Base-by-base conservation (phyloP, 2,888 invertebrate genomes). In the Trissolcus brochymenae region DNA sequence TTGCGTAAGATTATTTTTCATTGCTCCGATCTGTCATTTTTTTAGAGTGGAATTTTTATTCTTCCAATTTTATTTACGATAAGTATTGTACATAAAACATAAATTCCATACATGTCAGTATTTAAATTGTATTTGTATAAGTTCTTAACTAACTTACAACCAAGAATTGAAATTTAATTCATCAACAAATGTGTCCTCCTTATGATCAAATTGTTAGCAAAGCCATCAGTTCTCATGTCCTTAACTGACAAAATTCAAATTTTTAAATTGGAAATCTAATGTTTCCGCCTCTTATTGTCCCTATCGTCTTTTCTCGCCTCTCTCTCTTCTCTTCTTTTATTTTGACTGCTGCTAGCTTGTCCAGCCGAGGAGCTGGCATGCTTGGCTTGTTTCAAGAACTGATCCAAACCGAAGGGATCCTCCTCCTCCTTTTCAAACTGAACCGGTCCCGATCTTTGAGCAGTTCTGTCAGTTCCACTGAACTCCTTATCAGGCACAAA, bases 401-500 rank as follows among this genome's bases (percentile, higher is more conserved):
- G 96, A 91, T 98, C 98, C 85, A 99, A 91, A 88, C 98, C 99
- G 90, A 99, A 99, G 79, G 98, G 98, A 93, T 99, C 99, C 9
- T 93, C 92, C 7, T 93, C 92, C 78, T 93, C 93, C 81, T 94
- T 94, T 86, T 98, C 97, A 89, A 99, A 99, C 90, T 98, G 98
- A 21, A 99, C 99, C 0, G 99, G 99, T 0, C 98, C 98, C 9
- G 94, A 92, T n/a, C 98, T 92, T 0, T 93, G 89, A 43, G 92
- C 91, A 17, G 91, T 89, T 75, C 95, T 91, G 85, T 97, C 96
- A 0, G 97, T 95, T 0, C 99, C 99, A 6, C 95, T 95, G 85
- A 99, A 99, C 86, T 97, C 98, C 86, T 98, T 98, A 90, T 99
- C 98, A 0, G 99, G 98, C 17, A 99, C 98, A 91, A 99, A 99